These are phyloP conservation scores for Flabesymbios commensalis DNA, from an alignment of 2,888 invertebrate genomes.

Conservation along the genomic window DNA sequence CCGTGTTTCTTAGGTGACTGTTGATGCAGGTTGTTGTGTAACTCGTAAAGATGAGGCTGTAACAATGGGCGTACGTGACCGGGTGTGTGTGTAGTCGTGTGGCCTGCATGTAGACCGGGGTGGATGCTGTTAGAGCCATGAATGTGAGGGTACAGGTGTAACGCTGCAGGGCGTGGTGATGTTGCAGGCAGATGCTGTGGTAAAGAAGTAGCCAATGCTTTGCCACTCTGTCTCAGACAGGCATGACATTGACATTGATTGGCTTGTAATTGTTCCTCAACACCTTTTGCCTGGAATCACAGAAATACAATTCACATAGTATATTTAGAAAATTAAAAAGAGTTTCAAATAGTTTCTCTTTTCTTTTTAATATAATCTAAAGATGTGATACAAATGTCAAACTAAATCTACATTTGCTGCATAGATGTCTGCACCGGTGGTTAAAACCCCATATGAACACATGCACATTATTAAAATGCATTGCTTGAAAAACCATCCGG, in stretches of 20 bases:
- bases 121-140: slow-evolving; percentile 45
- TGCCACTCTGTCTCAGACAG: slow-evolving; percentile 53
- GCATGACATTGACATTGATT: slow-evolving; percentile 57
- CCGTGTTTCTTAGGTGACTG: no score
- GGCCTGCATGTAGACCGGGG: background rate
- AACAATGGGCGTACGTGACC: slow-evolving; percentile 40
- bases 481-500: no score
- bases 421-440: no score
- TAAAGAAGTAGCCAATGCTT: slow-evolving; percentile 51
- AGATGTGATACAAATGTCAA: no score
- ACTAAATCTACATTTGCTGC: no score
- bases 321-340: no score
- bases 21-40: slow-evolving; percentile 46
- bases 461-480: no score
- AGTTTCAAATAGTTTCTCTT: no score
- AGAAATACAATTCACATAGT: background rate
- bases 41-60: slow-evolving; percentile 55
- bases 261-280: background rate
- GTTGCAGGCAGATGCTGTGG: slow-evolving; percentile 48
- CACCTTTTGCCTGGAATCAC: background rate
- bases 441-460: no score
- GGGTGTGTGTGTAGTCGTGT: slow-evolving; percentile 32
- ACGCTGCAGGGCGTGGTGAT: slow-evolving; percentile 48
- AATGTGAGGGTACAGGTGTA: slow-evolving; percentile 58
- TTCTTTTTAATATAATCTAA: no score